phyloP scores from a whole-genome alignment of 2,888 invertebrate species.

The Brassicogethes aeneus region DNA sequence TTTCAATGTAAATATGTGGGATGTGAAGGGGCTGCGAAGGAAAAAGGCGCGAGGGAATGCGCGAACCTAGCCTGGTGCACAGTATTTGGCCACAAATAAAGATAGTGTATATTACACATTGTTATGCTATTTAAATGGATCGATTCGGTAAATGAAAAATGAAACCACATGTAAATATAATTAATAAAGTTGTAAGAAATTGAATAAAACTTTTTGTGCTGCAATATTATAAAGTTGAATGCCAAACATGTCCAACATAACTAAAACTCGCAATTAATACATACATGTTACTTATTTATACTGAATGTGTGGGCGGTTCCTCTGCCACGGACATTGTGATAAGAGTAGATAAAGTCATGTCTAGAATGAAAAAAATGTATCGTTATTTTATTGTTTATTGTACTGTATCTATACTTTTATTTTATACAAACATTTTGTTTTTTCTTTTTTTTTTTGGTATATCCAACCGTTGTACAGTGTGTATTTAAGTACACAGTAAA shows the following conservation, averaged over 20 bases:
- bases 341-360: conserved; percentile 41
- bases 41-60: conserved; percentile 7
- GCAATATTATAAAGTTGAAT: conserved; percentile 30
- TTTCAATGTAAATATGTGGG: neutral
- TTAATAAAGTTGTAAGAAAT: conserved; percentile 4
- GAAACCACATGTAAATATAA: conserved; percentile 23
- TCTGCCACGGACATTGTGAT: conserved; percentile 41
- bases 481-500: conserved; percentile 36
- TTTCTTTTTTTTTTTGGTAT: conserved; percentile 31
- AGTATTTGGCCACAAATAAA: conserved; percentile 3
- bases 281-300: conserved; percentile 43
- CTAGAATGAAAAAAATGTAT: conserved; percentile 39
- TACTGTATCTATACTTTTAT: conserved; percentile 41
- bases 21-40: neutral
- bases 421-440: conserved; percentile 36
- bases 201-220: conserved; percentile 19
- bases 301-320: conserved; percentile 38
- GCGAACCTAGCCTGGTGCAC: conserved; percentile 13
- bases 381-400: conserved; percentile 41
- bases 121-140: conserved; percentile 14
- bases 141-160: conserved; percentile 1
- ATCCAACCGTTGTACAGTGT: conserved; percentile 39
- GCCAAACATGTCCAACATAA: conserved; percentile 35
- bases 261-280: conserved; percentile 37
- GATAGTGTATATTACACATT: conserved; percentile 20